Conservation (phyloP, 2,113 vertebrate species). For the Elephantulus edwardii region DNA sequence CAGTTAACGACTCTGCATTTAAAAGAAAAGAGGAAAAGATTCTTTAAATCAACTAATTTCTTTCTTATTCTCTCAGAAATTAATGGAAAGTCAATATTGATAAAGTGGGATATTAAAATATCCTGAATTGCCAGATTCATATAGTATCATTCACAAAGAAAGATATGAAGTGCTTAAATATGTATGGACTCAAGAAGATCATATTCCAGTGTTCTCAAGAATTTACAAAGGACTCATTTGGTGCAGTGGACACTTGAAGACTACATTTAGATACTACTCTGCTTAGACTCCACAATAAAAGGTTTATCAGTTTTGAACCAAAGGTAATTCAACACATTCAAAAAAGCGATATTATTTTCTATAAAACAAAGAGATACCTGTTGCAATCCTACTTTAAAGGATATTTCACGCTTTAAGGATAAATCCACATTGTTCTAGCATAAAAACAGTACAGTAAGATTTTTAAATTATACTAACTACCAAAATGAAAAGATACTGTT, state of each 20-base stretch:
- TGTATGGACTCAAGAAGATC: neutral
- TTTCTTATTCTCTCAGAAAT: conserved; percentile 38
- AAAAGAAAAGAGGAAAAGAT: neutral
- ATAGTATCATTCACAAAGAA: neutral
- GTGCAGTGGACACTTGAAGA: neutral
- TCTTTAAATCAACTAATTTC: conserved; percentile 14
- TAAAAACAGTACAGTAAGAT: neutral
- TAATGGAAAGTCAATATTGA: conserved; percentile 24
- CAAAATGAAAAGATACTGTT: neutral
- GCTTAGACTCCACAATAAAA: conserved; percentile 10
- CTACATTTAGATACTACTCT: conserved; percentile 11
- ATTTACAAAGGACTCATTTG: conserved; percentile 11
- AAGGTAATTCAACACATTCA: conserved; percentile 18
- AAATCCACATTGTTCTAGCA: conserved; percentile 22
- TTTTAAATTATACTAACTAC: neutral
- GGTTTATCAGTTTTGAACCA: neutral
- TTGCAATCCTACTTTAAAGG: conserved; percentile 20
- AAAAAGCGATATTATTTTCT: conserved; percentile 39
- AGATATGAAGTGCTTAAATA: conserved; percentile 2
- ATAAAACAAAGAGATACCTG: conserved; percentile 18
- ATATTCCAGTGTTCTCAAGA: conserved; percentile 1
- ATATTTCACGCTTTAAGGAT: conserved; percentile 18
- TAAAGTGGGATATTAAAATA: neutral
- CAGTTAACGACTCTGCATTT: conserved; percentile 55
- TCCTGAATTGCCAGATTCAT: conserved; percentile 5